Percentiles rank a stretch among this genome's conserved stretches.
Conservation (phyloP, 2,797 vertebrate species). For the Oreochromis mossambicus region DNA sequence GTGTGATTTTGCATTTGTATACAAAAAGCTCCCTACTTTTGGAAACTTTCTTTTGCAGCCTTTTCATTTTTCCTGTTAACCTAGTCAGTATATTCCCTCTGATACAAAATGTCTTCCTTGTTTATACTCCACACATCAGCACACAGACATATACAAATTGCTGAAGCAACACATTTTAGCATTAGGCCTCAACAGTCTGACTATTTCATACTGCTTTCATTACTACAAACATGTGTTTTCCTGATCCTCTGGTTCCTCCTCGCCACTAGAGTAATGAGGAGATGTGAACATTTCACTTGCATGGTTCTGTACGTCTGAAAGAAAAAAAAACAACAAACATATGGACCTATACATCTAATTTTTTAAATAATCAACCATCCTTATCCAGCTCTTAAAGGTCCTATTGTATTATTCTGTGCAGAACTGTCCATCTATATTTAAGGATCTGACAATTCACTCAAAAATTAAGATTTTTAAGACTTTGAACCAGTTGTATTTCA, state of each 20-base stretch:
- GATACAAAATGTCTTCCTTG: neutral
- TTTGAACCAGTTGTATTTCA: neutral
- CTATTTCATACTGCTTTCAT: neutral
- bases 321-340: neutral
- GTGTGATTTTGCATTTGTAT: neutral
- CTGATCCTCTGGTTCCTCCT: slow-evolving; percentile 9
- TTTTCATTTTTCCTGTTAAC: neutral
- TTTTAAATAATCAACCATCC: neutral
- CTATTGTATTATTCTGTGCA: neutral
- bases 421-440: neutral
- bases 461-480: neutral
- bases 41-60: neutral
- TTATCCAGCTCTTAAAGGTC: neutral
- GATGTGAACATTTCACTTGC: neutral
- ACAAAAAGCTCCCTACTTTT: neutral
- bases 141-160: neutral
- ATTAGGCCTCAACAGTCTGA: neutral
- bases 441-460: neutral
- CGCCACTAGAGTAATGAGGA: neutral
- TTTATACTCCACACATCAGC: neutral
- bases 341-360: fast-evolving
- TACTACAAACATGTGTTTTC: neutral
- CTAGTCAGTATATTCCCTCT: neutral
- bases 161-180: neutral
- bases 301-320: neutral